Evolutionary conservation across 92 coral and sea anemone species (phyloP).

Genomic region (Blastomussa wellsi): DNA sequence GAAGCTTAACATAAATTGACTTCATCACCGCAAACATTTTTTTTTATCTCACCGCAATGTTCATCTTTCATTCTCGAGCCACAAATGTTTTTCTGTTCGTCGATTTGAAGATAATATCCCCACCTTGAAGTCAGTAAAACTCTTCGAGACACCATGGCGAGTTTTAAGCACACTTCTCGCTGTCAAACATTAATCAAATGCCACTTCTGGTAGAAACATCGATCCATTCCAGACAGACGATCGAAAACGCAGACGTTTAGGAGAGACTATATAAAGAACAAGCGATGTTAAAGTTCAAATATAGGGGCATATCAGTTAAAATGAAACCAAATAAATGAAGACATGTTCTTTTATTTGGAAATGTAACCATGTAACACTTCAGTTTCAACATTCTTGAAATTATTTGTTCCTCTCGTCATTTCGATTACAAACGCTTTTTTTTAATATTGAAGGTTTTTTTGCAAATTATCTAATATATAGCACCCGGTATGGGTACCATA

Average conservation of each 20-base stretch:
- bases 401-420: background rate
- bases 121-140: slow-evolving; percentile 8
- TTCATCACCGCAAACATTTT: background rate
- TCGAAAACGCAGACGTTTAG: background rate
- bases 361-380: background rate
- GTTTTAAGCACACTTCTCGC: background rate
- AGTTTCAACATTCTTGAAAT: slow-evolving; percentile 8
- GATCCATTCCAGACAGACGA: background rate
- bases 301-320: background rate
- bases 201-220: background rate
- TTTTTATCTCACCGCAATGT: slow-evolving; percentile 15
- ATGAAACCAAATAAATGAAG: background rate
- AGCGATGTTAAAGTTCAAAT: background rate
- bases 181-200: background rate
- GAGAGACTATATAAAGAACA: background rate
- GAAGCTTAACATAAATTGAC: background rate
- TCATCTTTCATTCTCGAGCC: slow-evolving; percentile 27
- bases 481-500: background rate
- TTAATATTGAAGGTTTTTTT: background rate
- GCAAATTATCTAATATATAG: background rate
- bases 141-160: slow-evolving; percentile 2
- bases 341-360: background rate
- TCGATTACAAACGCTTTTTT: background rate
- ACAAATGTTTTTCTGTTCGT: slow-evolving; percentile 17
- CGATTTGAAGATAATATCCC: slow-evolving; percentile 32